Base-by-base conservation (phyloP, 2,797 vertebrate genomes). In the Loriculus beryllinus region DNA sequence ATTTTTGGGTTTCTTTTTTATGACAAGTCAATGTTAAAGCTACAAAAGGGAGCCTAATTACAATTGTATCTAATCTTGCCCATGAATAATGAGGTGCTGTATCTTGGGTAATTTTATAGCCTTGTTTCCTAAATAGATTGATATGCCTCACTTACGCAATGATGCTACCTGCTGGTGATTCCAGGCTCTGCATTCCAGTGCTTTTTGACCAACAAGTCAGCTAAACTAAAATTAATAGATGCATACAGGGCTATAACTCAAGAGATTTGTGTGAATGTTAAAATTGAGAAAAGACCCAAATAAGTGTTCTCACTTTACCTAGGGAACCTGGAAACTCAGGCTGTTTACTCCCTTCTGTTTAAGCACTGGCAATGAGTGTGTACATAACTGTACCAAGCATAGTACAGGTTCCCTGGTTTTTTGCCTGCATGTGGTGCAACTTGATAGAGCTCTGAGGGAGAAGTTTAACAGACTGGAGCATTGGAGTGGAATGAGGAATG, bases 121-220 rank as follows among this genome's bases (percentile, higher is more conserved):
- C 59, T 72, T 59, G 10, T 69, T 95, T 79, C 57, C 57, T 68
- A 17, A 88, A 16, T n/a, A 31, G 31, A 7, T 12, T 33, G 48
- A 39, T 10, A 3, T 31, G 20, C 31, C 51, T 77, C 64, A 29
- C 19, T 85, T 60, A 29, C 0, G 23, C 62, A 69, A 1, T n/a
- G 68, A 43, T 92, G 91, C 88, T 92, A 14, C 75, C 83, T 95
- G 18, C 63, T 85, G 82, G 86, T 79, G n/a, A 26, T 92, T 77
- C 31, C 62, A 28, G 43, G 9, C 37, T 64, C 64, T 84, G 54
- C 83, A 67, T 86, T 84, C 39, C 54, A 62, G 49, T 67, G 33
- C 40, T 13, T 78, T 52, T 28, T 47, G 42, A 90, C 63, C 35
- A 88, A 9, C 57, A 72, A 45, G n/a, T 52, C 54, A 69, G 16